Evolutionary conservation across 2,888 invertebrate genomes (phyloP).

Genomic region (Thymelicus lineola): DNA sequence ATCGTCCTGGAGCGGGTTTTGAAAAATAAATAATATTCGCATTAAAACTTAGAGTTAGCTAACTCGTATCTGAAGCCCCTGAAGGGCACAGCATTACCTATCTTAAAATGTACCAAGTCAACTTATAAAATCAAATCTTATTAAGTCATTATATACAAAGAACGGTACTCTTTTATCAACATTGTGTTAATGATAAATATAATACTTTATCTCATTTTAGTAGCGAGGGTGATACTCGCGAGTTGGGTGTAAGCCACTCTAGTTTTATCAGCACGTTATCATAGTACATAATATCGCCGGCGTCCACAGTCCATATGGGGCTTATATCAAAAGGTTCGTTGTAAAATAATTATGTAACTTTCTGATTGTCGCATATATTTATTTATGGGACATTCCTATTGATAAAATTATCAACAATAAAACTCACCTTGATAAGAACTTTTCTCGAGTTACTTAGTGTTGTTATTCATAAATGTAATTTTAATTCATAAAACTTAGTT

Average conservation of each 20-base stretch:
- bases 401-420: too few relatives aligned
- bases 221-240: conserved; percentile 7
- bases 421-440: too few relatives aligned
- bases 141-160: conserved; percentile 1
- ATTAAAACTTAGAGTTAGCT: too few relatives aligned
- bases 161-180: conserved; percentile 12
- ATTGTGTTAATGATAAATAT: conserved; percentile 16
- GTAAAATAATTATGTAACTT: neutral
- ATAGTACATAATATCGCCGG: neutral
- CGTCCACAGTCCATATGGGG: conserved; percentile 43
- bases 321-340: conserved; percentile 44
- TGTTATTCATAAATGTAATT: too few relatives aligned
- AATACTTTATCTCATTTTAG: conserved; percentile 21
- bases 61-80: too few relatives aligned
- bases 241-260: neutral
- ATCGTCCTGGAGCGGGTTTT: too few relatives aligned
- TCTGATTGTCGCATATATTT: neutral
- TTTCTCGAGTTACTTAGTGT: too few relatives aligned
- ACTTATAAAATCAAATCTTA: too few relatives aligned
- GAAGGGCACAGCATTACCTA: too few relatives aligned
- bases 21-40: too few relatives aligned
- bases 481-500: too few relatives aligned
- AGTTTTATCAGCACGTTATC: conserved; percentile 18
- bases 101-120: too few relatives aligned
- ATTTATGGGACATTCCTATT: neutral